These are phyloP conservation scores for Tamandua tetradactyla DNA, from an alignment of 2,797 vertebrate genomes.

Conservation along the genomic window DNA sequence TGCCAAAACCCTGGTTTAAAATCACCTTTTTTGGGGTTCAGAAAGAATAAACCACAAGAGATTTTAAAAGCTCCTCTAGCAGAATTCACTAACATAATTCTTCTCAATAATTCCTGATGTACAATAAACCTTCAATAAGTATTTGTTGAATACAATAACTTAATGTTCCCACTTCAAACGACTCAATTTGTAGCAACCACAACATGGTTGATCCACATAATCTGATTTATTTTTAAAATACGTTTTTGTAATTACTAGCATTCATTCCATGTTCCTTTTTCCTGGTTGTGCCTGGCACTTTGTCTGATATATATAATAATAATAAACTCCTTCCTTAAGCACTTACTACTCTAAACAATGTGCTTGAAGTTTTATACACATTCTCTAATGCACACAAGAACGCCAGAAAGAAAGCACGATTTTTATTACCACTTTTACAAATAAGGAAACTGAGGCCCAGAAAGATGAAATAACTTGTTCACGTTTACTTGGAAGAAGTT, in stretches of 20 bases:
- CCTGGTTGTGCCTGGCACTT: neutral
- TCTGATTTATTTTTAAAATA: neutral
- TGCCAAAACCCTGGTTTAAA: neutral
- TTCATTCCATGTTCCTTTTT: neutral
- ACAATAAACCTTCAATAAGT: neutral
- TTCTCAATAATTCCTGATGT: neutral
- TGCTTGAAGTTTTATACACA: neutral
- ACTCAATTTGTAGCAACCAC: neutral
- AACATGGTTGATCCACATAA: neutral
- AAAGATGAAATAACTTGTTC: neutral
- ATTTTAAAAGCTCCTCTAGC: neutral
- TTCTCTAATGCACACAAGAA: neutral
- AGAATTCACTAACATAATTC: neutral
- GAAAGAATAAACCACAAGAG: neutral
- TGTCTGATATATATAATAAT: neutral
- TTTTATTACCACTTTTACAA: neutral
- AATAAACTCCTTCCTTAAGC: neutral
- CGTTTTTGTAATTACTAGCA: neutral
- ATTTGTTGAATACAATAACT: neutral
- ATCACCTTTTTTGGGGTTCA: neutral
- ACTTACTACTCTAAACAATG: neutral
- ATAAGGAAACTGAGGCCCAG: neutral
- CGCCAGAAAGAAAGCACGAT: neutral
- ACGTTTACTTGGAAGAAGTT: neutral
- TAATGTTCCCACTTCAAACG: neutral